Evolutionary conservation across 37 sponge, comb jelly and placozoan genomes (phyloP).

Genomic region (Ephydatia muelleri): DNA sequence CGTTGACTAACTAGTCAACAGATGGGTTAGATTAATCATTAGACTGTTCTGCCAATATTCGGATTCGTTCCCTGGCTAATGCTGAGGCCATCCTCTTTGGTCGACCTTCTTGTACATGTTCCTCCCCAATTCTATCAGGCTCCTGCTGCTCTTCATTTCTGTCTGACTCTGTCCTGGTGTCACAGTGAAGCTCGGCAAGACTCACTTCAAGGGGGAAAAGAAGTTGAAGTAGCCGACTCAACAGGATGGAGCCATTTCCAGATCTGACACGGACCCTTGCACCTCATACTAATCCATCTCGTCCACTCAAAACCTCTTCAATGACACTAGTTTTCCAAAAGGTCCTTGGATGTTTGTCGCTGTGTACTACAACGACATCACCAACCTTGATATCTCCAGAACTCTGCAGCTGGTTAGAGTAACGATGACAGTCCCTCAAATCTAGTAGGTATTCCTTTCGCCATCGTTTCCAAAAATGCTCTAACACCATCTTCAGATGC

Average conservation of each 20-base stretch:
- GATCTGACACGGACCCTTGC: constrained; percentile 5
- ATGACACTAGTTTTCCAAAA: constrained; percentile 5
- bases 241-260: not conserved
- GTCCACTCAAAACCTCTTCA: not conserved
- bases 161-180: no score
- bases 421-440: constrained; percentile 21
- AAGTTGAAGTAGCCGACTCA: constrained; percentile 24
- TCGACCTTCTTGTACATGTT: no score
- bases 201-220: constrained; percentile 24
- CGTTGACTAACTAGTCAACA: no score
- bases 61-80: no score
- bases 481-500: not conserved
- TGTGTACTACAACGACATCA: constrained; percentile 13
- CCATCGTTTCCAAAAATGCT: constrained; percentile 33
- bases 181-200: no score
- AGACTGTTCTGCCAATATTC: no score
- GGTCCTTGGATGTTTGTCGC: constrained; percentile 24
- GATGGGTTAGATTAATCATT: no score
- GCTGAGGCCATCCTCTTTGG: no score
- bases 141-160: no score
- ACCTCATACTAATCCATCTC: constrained; percentile 7
- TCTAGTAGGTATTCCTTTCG: constrained; percentile 37
- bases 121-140: no score
- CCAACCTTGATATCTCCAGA: not conserved
- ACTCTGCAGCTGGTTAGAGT: not conserved